phyloP scores from a whole-genome alignment of 2,113 vertebrate genomes.

The Platichthys stellatus region DNA sequence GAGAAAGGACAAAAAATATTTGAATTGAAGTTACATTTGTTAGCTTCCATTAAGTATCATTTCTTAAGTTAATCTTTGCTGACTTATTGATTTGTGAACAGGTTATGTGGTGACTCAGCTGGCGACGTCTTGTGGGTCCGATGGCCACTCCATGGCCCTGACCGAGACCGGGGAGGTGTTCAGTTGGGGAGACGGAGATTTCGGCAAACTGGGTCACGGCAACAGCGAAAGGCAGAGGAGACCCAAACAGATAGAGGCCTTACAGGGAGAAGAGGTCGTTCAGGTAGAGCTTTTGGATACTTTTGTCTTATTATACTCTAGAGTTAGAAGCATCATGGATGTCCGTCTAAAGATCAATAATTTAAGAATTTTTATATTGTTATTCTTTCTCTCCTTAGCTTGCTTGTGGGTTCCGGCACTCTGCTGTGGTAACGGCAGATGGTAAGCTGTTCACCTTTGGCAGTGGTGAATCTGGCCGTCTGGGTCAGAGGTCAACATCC shows the following conservation, averaged over 20 bases:
- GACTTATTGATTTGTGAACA: slow-evolving; percentile 38
- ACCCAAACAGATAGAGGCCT: slow-evolving; percentile 85
- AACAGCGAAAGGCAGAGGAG: slow-evolving; percentile 85
- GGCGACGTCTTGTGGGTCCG: slow-evolving; percentile 85
- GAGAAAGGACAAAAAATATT: not conserved
- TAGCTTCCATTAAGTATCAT: not conserved
- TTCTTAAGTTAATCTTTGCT: slow-evolving; percentile 2
- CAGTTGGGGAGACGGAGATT: slow-evolving; percentile 88
- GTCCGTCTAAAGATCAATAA: not conserved
- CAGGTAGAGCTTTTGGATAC: slow-evolving; percentile 71
- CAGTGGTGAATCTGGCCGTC: slow-evolving; percentile 84
- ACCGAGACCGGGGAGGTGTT: slow-evolving; percentile 87
- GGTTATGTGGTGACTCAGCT: slow-evolving; percentile 86
- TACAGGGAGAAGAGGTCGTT: slow-evolving; percentile 85
- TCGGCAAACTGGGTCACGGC: slow-evolving; percentile 86
- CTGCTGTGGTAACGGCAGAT: slow-evolving; percentile 83
- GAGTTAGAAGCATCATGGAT: not conserved
- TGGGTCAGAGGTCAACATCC: slow-evolving; percentile 85
- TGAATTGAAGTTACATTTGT: not conserved
- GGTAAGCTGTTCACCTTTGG: slow-evolving; percentile 87
- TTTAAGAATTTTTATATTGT: not conserved
- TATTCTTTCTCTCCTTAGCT: slow-evolving; percentile 65
- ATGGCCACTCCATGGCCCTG: slow-evolving; percentile 86
- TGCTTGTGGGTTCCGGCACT: slow-evolving; percentile 85
- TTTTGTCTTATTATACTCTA: not conserved